Percentiles rank a stretch among this genome's conserved stretches.
phyloP scores from a whole-genome alignment of 1,140 invertebrate species.

The Ostrea denselamellosa region DNA sequence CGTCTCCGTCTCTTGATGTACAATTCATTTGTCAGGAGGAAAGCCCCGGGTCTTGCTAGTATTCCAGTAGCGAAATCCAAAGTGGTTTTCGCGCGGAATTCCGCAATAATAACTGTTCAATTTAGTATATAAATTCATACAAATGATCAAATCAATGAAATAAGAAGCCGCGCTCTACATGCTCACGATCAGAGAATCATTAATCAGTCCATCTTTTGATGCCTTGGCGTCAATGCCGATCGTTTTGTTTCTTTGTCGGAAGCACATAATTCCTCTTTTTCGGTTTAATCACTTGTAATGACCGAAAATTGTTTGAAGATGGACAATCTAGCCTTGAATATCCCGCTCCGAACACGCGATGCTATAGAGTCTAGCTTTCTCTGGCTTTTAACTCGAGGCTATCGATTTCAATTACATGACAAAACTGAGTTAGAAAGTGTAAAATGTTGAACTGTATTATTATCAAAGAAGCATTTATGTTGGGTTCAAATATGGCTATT shows the following conservation, averaged over 20 bases:
- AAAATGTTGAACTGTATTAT: neutral
- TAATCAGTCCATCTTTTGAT: neutral
- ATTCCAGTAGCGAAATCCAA: no score
- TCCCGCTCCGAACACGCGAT: neutral
- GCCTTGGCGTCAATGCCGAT: neutral
- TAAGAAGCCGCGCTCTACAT: neutral
- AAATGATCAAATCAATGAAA: neutral
- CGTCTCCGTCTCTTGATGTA: no score
- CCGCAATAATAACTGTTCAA: neutral
- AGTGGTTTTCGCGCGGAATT: no score
- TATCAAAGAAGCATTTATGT: neutral
- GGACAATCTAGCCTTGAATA: neutral
- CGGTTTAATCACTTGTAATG: conserved; percentile 15
- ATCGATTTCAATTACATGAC: neutral
- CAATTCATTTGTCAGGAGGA: no score
- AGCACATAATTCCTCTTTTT: neutral
- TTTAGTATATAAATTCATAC: neutral
- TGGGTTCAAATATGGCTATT: neutral
- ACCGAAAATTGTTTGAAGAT: conserved; percentile 32
- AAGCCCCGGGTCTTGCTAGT: no score
- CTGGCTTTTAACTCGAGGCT: neutral
- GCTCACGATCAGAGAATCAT: neutral
- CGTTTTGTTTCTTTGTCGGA: neutral
- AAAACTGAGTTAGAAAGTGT: neutral
- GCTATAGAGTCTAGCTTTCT: neutral